Evolutionary conservation across 2,888 invertebrate species (phyloP), one percentile per base, ranked within the genome.

Genomic region (Agrotis ipsilon): DNA sequence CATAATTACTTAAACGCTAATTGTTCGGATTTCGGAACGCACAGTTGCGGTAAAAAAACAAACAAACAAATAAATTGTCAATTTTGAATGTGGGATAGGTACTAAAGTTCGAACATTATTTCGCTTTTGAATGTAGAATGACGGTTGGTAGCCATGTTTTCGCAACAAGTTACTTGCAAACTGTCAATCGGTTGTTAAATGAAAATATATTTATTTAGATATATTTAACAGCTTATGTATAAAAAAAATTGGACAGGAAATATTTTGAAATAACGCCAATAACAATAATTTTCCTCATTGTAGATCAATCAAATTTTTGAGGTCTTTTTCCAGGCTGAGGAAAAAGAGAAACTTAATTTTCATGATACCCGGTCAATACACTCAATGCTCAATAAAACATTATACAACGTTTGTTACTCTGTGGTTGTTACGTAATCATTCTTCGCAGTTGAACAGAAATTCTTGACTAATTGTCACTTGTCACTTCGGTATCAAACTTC

Each of bases 1-100:
- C 91, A 90, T 93, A 94, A 94, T 94, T 94, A 92, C 92, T 82
- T 78, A 84, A 86, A 81, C 83, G 81, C 91, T 94, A 94, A 94
- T 94, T 94, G 93, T 93, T 75, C 83, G 69, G 82, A 81, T 83
- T 84, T 87, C 73, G 86, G 87, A 89, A 90, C 87, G 84, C 61
- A 80, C 71, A 82, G 78, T 75, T 81, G 79, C 71, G 68, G 51
- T 60, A 57, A 68, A 64, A 64, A 78, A 74, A 66, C 18, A 65
- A 57, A 24, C 19, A 78, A 77, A 75, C 54, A 75, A 69, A 82
- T 69, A 79, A 72, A 77, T 80, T 80, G 71, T 0, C 67, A 78
- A 69, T 85, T 72, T 82, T 62, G 45, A 71, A 63, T 76, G 32
- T 58, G 55, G 59, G 74, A 80, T 73, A 68, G 19, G 52, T 54